Evolutionary conservation across 2,888 invertebrate species (phyloP), one percentile per base, ranked within the genome.

Genomic region (Gnatocerus cornutus): DNA sequence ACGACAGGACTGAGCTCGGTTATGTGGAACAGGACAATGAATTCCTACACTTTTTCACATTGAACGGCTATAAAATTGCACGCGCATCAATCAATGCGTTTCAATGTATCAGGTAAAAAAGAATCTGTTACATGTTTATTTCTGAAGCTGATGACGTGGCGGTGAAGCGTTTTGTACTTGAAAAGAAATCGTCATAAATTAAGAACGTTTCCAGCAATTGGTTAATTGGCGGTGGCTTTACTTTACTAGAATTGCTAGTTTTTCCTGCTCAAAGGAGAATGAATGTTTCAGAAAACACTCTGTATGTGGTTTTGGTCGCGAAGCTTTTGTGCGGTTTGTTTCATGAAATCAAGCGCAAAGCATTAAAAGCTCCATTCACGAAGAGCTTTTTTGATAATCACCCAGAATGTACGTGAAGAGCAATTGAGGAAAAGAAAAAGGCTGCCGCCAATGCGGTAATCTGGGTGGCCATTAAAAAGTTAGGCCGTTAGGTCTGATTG

Each of bases 381-480:
- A 21, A 3, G 21, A 3, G 2, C 33, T 33, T 33, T 33, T 33
- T 33, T 33, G 33, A 33, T 33, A 33, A 33, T 6, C 33, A 33
- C n/a, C 9, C 33, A 33, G 33, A 21, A 33, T 33, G 33, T 33
- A 33, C 53, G 30, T n/a, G 7, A 21, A 21, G 21, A 1, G 4
- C 21, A 21, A 4, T 21, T 21, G 21, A 21, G 21, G 1, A 14
- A 6, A 16, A 30, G 16, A 43, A 63, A 39, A 48, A 13, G 41
- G 43, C 14, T 16, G 52, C 39, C 63, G 52, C 13, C 29, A 43
- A 52, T 30, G 52, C 30, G 53, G 76, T 77, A 77, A 78, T 77
- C 78, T 77, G 77, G 75, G 74, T 72, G 77, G 74, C 71, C 77
- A 77, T 78, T 78, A 78, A 78, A 78, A 78, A 77, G 77, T 78